Evolutionary conservation across 2,113 vertebrate species (phyloP).

Genomic region (Oryctolagus cuniculus): DNA sequence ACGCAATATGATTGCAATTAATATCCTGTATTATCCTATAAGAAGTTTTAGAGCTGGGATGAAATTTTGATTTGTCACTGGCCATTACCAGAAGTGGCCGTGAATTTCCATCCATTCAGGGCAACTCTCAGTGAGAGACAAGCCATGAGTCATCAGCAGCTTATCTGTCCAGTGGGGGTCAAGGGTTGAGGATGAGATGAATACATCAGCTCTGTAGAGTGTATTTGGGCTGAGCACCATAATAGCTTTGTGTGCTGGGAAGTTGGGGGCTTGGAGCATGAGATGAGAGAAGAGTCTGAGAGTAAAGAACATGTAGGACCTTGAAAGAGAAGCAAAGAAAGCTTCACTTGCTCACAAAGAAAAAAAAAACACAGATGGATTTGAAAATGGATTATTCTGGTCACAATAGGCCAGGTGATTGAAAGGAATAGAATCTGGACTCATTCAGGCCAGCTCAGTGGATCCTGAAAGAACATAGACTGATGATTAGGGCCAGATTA

Average conservation of each 20-base stretch:
- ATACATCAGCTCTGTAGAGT: background rate
- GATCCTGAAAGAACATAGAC: background rate
- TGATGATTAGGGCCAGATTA: background rate
- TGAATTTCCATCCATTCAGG: background rate
- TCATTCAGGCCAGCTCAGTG: background rate
- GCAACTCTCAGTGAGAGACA: background rate
- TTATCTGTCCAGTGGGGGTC: background rate
- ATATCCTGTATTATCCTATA: background rate
- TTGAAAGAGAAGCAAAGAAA: background rate
- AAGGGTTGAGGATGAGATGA: background rate
- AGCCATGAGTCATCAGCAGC: too few species aligned
- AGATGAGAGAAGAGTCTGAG: background rate
- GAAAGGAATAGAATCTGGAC: background rate
- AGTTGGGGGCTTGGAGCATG: background rate
- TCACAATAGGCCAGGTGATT: background rate
- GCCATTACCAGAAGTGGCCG: background rate
- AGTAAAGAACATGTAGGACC: background rate
- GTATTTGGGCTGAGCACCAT: background rate
- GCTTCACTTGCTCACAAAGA: background rate
- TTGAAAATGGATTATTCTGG: background rate
- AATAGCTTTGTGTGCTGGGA: background rate
- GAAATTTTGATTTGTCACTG: background rate
- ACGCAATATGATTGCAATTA: background rate
- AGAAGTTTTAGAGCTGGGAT: background rate
- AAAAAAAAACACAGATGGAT: background rate